Evolutionary conservation across 2,113 vertebrate genomes (phyloP).

Genomic region (Strix uralensis): DNA sequence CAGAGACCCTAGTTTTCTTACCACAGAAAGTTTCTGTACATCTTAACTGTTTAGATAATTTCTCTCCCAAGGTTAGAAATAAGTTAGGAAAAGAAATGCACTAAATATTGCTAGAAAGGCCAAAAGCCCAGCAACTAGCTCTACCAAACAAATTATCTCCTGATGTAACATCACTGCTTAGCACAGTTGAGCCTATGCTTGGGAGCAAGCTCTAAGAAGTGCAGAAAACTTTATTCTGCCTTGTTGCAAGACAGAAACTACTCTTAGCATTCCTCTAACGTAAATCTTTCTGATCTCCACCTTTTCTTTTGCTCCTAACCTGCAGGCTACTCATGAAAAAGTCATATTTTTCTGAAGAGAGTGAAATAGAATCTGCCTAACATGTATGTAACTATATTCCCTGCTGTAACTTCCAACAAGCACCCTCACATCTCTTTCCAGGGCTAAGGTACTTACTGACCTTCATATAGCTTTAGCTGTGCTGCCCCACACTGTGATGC

Average conservation of each 20-base stretch:
- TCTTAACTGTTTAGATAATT: background rate
- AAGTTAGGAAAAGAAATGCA: background rate
- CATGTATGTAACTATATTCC: background rate
- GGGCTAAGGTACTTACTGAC: background rate
- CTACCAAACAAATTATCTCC: background rate
- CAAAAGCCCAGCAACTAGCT: background rate
- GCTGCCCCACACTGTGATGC: background rate
- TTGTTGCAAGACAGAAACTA: background rate
- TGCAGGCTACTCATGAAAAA: background rate
- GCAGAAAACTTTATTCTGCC: background rate
- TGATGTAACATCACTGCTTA: background rate
- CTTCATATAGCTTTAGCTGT: background rate
- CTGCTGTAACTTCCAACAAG: background rate
- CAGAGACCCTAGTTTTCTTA: background rate
- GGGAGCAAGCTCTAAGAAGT: background rate
- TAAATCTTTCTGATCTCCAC: background rate
- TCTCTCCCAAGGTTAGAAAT: background rate
- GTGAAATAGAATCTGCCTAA: background rate
- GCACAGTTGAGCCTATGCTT: background rate
- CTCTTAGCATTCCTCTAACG: background rate
- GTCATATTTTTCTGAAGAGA: background rate
- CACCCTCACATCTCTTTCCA: background rate
- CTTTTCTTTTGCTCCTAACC: background rate
- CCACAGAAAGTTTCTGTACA: background rate
- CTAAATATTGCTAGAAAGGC: background rate